Evolutionary conservation across 2,888 invertebrate genomes (phyloP).

Genomic region (Barypeithes pellucidus): DNA sequence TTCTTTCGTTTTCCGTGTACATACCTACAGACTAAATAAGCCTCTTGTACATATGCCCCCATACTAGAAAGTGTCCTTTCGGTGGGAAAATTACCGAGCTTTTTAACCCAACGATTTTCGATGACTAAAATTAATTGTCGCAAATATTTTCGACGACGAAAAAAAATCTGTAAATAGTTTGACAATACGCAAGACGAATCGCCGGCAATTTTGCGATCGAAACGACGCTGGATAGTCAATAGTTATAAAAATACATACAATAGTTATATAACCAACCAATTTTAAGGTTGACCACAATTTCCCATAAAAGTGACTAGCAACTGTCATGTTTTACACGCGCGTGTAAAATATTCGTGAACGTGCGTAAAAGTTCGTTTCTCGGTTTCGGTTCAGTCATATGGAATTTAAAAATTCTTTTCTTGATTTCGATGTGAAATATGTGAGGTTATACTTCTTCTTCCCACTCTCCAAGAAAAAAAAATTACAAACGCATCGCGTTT

Average conservation of each 20-base stretch:
- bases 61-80: conserved; percentile 24
- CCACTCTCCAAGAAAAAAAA: no score
- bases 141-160: conserved; percentile 2
- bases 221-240: conserved; percentile 61
- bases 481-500: no score
- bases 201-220: conserved; percentile 55
- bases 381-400: conserved; percentile 52
- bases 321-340: conserved; percentile 60
- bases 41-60: conserved; percentile 53
- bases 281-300: conserved; percentile 62
- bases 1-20: conserved; percentile 49
- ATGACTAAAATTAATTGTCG: conserved; percentile 1
- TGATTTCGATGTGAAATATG: conserved; percentile 40
- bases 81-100: conserved; percentile 2
- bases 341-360: conserved; percentile 59
- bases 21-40: conserved; percentile 48
- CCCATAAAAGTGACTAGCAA: conserved; percentile 69
- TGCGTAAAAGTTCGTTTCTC: conserved; percentile 60
- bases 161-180: conserved; percentile 40
- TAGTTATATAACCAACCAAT: conserved; percentile 62
- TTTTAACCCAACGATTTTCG: conserved; percentile 25
- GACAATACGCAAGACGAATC: conserved; percentile 28
- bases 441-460: conserved; percentile 22
- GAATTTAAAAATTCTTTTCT: conserved; percentile 45
- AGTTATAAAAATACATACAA: conserved; percentile 66